Evolutionary conservation across 2,888 invertebrate genomes (phyloP), one percentile per base, ranked within the genome.

Genomic region (Drosophila mayaguana): DNA sequence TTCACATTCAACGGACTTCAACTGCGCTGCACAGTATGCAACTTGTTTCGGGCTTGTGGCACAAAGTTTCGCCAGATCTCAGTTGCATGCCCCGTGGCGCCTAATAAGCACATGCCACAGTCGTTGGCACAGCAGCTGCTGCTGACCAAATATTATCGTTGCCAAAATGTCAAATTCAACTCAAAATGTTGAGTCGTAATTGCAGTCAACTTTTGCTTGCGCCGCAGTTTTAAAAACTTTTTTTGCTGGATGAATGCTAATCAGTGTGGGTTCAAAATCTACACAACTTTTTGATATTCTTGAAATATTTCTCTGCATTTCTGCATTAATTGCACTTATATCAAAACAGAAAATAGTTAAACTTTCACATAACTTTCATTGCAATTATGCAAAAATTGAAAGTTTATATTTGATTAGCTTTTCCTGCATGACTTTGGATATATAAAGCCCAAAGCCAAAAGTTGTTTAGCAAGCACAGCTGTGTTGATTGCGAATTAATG

Each of bases 131-230:
- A 54, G 40, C 50, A 54, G 45, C 57, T 45, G 61, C 34, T 32
- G 42, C 46, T 55, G 51, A 40, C 63, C 60, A 40, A 28, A 42
- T 11, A 16, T 18, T 54, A 62, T 54, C 40, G 14, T 43, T 51
- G 32, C 28, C 18, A 7, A 71, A 79, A 51, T 74, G 60, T 61
- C 64, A 56, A 60, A 69, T 72, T 82, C 63, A 50, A 69, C 48
- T 72, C 63, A 72, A 67, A 69, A 63, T 69, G 69, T 71, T 66
- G 50, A 64, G 45, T 38, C 43, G 50, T 63, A 69, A 70, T 78
- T 73, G 64, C 63, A 73, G 34, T n/a, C 51, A 48, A 62, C 59
- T 78, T 63, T 62, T 12, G 28, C 36, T 36, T 60, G 45, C 36
- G 56, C 22, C 53, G 56, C 25, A 36, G 32, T 11, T 42, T 22